Base-by-base conservation (phyloP, 2,888 invertebrate genomes). In the Spodoptera exigua region DNA sequence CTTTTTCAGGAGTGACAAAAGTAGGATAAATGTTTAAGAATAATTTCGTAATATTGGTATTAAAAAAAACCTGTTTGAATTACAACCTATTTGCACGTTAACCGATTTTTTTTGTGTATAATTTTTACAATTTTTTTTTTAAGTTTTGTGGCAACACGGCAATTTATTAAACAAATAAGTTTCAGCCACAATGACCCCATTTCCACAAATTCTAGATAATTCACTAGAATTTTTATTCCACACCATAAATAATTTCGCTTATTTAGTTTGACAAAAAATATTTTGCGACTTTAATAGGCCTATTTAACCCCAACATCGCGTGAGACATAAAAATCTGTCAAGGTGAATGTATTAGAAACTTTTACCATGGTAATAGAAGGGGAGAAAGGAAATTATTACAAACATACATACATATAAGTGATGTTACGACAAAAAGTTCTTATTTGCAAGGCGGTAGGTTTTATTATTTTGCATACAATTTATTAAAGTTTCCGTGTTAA, bases 321-420 rank as follows among this genome's bases (percentile, higher is more conserved):
- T 71, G 71, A 57, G 54, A 57, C 57, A 69, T 60, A 61, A 71
- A 74, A 57, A 69, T 59, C 37, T 54, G 54, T 63, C 70, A 74
- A 71, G 74, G 74, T 62, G 63, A 60, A 36, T 44, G 17, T 34
- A 27, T 27, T 27, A 41, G 14, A 60, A 63, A 69, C 17, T 63
- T 71, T 63, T 48, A 68, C 51, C 51, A 34, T 16, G 43, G 16
- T 60, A 62, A 68, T 68, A 45, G 12, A 34, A 13, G 62, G 52
- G 43, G 53, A 41, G 73, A n/a, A 48, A 61, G 55, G 47, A 71
- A 27, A 27, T 27, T 27, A 27, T 27, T 68, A 44, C 47, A 44
- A 55, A 46, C 45, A 43, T 59, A 9, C 53, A 53, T 48, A 53
- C 5, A 11, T 46, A 27, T 59, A 43, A 46, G 27, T 27, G 27